Evolutionary conservation across 2,113 vertebrate genomes (phyloP).

Genomic region (Urocolius indicus): DNA sequence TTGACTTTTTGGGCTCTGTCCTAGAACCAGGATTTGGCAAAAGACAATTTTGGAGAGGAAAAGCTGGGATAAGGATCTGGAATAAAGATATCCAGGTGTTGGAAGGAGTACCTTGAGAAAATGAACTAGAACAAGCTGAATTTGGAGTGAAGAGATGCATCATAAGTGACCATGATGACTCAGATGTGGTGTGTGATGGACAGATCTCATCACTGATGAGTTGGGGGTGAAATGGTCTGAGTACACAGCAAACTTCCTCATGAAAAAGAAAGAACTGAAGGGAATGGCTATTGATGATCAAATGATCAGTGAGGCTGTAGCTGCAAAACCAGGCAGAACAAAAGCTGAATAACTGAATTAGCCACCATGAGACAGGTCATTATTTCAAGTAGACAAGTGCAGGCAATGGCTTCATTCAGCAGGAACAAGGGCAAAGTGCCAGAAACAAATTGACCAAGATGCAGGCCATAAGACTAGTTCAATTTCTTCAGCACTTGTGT

Average conservation of each 20-base stretch:
- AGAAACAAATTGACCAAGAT: neutral
- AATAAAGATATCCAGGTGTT: neutral
- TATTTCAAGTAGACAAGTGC: neutral
- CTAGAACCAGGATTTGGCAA: neutral
- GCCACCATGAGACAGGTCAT: neutral
- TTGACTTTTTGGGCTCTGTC: neutral
- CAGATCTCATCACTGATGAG: neutral
- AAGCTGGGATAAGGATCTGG: neutral
- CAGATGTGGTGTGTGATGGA: accelerated
- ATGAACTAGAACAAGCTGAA: neutral
- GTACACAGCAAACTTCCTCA: neutral
- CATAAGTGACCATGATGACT: neutral
- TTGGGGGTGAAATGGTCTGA: neutral
- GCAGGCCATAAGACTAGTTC: neutral
- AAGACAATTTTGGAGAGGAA: neutral
- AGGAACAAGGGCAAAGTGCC: neutral
- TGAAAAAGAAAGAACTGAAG: neutral
- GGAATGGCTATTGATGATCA: neutral
- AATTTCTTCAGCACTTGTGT: neutral
- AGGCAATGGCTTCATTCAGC: neutral
- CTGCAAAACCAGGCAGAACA: neutral
- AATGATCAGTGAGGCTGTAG: neutral
- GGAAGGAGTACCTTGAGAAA: neutral
- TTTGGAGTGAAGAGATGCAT: neutral
- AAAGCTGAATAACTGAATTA: neutral